Evolutionary conservation across 2,888 invertebrate genomes (phyloP).

Genomic region (Heteropelma amictum): DNA sequence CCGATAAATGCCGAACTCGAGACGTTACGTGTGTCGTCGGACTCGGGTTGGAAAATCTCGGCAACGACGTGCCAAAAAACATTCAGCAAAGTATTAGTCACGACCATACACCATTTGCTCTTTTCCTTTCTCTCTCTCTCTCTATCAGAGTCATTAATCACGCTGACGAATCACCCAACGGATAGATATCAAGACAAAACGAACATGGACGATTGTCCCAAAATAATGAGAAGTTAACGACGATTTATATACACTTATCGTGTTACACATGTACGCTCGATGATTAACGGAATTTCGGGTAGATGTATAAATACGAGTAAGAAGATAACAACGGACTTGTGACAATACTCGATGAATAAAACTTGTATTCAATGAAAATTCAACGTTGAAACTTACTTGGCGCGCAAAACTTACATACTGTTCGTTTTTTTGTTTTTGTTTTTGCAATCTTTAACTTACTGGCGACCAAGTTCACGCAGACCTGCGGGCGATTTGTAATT

Average conservation of each 20-base stretch:
- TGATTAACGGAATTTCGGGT: constrained; percentile 1
- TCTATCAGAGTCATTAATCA: constrained; percentile 47
- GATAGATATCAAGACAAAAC: constrained; percentile 30
- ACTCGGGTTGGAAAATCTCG: not conserved
- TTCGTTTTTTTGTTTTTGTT: not conserved
- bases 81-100: constrained; percentile 50
- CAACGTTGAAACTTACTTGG: constrained; percentile 49
- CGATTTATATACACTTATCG: constrained; percentile 1
- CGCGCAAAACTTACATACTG: constrained; percentile 41
- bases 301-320: no score
- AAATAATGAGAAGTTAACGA: constrained; percentile 23
- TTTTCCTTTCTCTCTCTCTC: constrained; percentile 22
- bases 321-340: constrained; percentile 36
- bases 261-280: not conserved
- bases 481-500: constrained; percentile 31
- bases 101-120: not conserved
- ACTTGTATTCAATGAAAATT: constrained; percentile 13
- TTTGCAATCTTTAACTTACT: not conserved
- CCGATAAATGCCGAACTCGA: constrained; percentile 18
- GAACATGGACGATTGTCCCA: constrained; percentile 21
- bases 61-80: constrained; percentile 37
- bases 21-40: constrained; percentile 38
- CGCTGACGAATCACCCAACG: constrained; percentile 50
- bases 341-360: constrained; percentile 25
- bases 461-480: constrained; percentile 32